Evolutionary conservation across 2,113 vertebrate species (phyloP).

Genomic region (Nycticebus coucang): DNA sequence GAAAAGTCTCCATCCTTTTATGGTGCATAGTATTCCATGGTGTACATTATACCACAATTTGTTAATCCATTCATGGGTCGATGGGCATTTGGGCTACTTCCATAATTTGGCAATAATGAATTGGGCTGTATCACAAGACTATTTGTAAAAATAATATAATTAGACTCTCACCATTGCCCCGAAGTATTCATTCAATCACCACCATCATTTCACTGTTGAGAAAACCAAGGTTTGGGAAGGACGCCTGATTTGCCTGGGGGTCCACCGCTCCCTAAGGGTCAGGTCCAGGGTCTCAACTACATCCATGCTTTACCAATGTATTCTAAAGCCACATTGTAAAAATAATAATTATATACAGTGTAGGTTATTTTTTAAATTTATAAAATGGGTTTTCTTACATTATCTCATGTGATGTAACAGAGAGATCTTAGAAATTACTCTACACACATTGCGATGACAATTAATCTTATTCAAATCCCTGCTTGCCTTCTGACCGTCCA

Average conservation of each 20-base stretch:
- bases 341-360: neutral
- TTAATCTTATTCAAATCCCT: neutral
- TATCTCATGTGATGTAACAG: neutral
- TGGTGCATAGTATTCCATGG: no score
- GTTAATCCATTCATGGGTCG: no score
- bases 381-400: neutral
- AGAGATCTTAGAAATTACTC: neutral
- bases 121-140: no score
- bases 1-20: no score
- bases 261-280: neutral
- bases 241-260: no score
- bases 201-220: neutral
- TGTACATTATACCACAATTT: no score
- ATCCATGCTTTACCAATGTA: neutral
- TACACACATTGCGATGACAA: no score
- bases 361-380: neutral
- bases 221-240: neutral
- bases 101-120: no score
- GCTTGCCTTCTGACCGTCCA: neutral
- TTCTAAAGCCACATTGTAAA: neutral
- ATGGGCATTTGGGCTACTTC: no score
- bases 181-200: rapidly evolving
- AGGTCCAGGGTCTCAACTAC: neutral
- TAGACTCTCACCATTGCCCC: neutral
- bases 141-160: rapidly evolving